Percentiles rank a stretch among this genome's conserved stretches.
phyloP scores from a whole-genome alignment of 1,140 invertebrate genomes.

The Leptinotarsa defecta region DNA sequence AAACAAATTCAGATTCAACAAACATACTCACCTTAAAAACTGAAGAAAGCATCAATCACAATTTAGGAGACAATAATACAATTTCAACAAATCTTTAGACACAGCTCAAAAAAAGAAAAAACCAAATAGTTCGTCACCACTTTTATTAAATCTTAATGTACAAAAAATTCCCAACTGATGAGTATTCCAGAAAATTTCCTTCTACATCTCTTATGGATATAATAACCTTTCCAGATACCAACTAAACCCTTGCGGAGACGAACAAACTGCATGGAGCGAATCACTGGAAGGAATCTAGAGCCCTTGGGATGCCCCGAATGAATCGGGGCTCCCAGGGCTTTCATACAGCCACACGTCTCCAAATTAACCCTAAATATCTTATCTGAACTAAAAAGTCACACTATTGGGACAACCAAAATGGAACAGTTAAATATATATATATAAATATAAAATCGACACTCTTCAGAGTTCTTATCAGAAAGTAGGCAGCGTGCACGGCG shows the following conservation, averaged over 20 bases:
- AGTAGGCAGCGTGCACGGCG: slow-evolving; percentile 46
- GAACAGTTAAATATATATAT: slow-evolving; percentile 40
- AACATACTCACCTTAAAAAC: not conserved
- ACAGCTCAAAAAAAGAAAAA: slow-evolving; percentile 30
- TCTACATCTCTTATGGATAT: slow-evolving; percentile 74
- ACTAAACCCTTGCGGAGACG: slow-evolving; percentile 70
- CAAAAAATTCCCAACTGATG: slow-evolving; percentile 46
- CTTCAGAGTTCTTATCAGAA: slow-evolving; percentile 39
- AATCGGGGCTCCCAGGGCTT: slow-evolving; percentile 29
- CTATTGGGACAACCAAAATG: slow-evolving; percentile 1
- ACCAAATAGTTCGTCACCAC: slow-evolving; percentile 35
- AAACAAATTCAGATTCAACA: not conserved
- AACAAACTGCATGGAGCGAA: slow-evolving; percentile 55
- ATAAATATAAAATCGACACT: slow-evolving; percentile 46
- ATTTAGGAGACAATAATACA: not conserved
- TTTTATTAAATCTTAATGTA: slow-evolving; percentile 45
- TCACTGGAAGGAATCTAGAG: slow-evolving; percentile 23
- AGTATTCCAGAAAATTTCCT: slow-evolving; percentile 43
- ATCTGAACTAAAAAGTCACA: not conserved
- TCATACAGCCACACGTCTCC: slow-evolving; percentile 42
- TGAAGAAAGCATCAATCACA: too few species aligned
- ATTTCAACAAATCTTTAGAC: slow-evolving; percentile 27
- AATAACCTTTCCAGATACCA: slow-evolving; percentile 77
- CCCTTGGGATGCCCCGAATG: slow-evolving; percentile 12
- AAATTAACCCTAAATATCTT: slow-evolving; percentile 42